phyloP scores from a whole-genome alignment of 2,888 invertebrate genomes.

The Apodemia zela region DNA sequence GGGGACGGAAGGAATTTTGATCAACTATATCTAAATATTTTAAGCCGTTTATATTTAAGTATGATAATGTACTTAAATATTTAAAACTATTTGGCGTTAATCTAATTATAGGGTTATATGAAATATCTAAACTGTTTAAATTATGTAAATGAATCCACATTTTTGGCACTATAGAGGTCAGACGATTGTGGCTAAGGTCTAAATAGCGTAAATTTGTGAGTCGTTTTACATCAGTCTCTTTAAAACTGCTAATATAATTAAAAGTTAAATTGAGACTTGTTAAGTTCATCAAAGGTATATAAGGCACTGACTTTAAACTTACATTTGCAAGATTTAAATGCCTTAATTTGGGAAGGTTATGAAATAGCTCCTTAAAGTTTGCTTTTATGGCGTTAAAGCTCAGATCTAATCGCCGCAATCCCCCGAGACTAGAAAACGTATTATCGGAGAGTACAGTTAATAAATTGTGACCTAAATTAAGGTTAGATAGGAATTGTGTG shows the following conservation, averaged over 20 bases:
- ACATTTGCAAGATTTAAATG: conserved; percentile 88
- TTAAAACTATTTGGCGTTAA: conserved; percentile 86
- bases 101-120: conserved; percentile 90
- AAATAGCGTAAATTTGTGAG: conserved; percentile 86
- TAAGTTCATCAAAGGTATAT: conserved; percentile 87
- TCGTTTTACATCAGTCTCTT: conserved; percentile 85
- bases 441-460: conserved; percentile 93
- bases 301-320: conserved; percentile 88
- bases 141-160: conserved; percentile 86
- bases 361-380: conserved; percentile 92
- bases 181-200: conserved; percentile 88
- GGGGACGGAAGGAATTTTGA: conserved; percentile 85
- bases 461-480: conserved; percentile 90
- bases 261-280: conserved; percentile 89
- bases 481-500: conserved; percentile 87
- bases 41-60: conserved; percentile 87
- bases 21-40: conserved; percentile 87
- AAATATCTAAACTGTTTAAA: conserved; percentile 88
- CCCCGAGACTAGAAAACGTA: conserved; percentile 90
- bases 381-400: conserved; percentile 90
- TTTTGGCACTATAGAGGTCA: conserved; percentile 87
- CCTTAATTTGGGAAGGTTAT: conserved; percentile 90
- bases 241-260: conserved; percentile 86
- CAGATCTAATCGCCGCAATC: conserved; percentile 88
- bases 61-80: conserved; percentile 85